phyloP scores from a whole-genome alignment of 2,797 vertebrate genomes.

The Bucorvus abyssinicus region DNA sequence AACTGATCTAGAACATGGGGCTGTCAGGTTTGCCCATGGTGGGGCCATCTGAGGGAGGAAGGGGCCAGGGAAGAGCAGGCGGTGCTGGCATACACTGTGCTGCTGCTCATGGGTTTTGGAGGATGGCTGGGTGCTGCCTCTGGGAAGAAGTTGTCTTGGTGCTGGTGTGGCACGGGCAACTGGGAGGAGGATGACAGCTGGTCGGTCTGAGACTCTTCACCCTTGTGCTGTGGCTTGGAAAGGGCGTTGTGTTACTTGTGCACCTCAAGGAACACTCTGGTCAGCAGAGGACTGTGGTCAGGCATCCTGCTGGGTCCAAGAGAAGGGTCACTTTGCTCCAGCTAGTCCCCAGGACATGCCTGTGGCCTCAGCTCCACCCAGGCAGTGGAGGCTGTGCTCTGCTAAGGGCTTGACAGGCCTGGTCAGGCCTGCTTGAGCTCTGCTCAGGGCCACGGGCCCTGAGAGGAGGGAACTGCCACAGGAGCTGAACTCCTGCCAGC shows the following conservation, averaged over 20 bases:
- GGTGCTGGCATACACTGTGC: not conserved
- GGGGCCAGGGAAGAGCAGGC: not conserved
- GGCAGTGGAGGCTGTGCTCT: not conserved
- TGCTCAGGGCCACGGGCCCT: not conserved
- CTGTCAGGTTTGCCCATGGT: not conserved
- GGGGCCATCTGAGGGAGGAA: not conserved
- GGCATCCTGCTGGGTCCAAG: too few species aligned
- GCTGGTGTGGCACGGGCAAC: not conserved
- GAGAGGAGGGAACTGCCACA: not conserved
- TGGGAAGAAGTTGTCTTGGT: not conserved
- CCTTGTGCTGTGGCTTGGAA: not conserved
- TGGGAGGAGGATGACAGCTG: not conserved
- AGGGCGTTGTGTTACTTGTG: not conserved
- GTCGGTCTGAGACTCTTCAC: not conserved
- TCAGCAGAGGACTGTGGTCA: too few species aligned
- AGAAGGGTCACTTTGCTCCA: not conserved
- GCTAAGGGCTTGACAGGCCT: not conserved
- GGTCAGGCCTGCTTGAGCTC: not conserved
- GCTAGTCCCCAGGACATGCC: not conserved
- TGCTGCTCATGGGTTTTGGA: not conserved
- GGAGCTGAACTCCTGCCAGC: not conserved
- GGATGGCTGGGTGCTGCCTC: not conserved
- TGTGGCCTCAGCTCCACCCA: not conserved
- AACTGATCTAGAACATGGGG: not conserved
- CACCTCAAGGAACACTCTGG: too few species aligned